Evolutionary conservation across 2,113 vertebrate species (phyloP).

Genomic region (Tyto alba): DNA sequence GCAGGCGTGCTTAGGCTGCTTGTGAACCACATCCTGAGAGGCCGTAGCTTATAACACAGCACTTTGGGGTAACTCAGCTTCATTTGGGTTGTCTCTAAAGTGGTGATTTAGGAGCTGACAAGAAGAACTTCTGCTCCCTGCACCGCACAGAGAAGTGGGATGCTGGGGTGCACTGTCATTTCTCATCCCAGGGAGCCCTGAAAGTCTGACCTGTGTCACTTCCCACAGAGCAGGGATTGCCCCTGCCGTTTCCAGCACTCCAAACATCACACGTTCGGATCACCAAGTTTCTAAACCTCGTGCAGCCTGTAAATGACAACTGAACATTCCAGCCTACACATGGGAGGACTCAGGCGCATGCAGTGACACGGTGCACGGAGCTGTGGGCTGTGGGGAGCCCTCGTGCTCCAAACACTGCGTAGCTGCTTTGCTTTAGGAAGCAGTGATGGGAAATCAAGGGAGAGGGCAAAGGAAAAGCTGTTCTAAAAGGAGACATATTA

Average conservation of each 20-base stretch:
- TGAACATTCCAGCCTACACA: not conserved
- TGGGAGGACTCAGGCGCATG: fast-evolving
- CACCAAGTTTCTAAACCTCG: not conserved
- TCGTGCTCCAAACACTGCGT: fast-evolving
- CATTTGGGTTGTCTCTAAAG: not conserved
- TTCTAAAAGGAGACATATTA: not conserved
- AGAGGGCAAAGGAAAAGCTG: not conserved
- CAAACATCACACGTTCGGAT: not conserved
- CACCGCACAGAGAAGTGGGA: not conserved
- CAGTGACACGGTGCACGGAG: not conserved
- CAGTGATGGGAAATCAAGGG: not conserved
- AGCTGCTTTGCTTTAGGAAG: not conserved
- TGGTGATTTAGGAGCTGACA: not conserved
- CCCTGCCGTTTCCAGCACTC: not conserved
- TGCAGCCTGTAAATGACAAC: not conserved
- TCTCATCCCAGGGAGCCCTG: not conserved
- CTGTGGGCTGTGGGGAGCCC: not conserved
- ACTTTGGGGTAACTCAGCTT: not conserved
- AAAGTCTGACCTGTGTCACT: not conserved
- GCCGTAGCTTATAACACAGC: not conserved
- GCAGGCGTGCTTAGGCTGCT: not conserved
- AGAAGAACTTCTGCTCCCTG: not conserved
- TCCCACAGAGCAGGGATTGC: not conserved
- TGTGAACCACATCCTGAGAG: not conserved
- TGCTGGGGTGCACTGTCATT: not conserved